Percentiles rank a stretch among this genome's conserved stretches.
Conservation (phyloP, 2,113 vertebrate genomes). For the Ammodytes dubius region DNA sequence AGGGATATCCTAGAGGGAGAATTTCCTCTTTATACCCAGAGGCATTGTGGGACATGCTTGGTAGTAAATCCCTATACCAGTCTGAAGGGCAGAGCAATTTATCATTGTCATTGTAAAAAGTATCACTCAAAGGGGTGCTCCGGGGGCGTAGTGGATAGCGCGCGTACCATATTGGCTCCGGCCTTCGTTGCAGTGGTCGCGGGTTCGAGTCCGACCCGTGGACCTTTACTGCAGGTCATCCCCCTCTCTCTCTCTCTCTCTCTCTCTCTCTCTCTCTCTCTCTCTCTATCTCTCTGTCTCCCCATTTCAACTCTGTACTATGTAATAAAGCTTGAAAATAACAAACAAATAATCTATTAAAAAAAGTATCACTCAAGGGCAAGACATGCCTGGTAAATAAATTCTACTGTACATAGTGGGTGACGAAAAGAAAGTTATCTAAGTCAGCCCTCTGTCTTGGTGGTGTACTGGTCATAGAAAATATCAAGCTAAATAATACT, state of each 20-base stretch:
- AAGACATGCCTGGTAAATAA: not conserved
- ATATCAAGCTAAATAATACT: not conserved
- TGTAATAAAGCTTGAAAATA: no score
- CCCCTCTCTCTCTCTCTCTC: no score
- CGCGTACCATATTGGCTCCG: no score
- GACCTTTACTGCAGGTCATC: no score
- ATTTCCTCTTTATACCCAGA: constrained; percentile 32
- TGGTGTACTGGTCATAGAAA: not conserved
- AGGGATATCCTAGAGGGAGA: constrained; percentile 37
- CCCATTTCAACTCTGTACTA: no score
- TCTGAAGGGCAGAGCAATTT: constrained; percentile 8
- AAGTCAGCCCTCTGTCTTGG: not conserved
- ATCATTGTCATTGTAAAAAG: constrained; percentile 13
- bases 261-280: no score
- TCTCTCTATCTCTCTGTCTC: no score
- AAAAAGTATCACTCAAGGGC: not conserved
- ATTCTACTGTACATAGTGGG: not conserved
- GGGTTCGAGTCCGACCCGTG: no score
- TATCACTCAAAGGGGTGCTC: not conserved
- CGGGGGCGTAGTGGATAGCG: no score
- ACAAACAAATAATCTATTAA: no score
- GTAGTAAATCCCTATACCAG: constrained; percentile 26
- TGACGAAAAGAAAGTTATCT: not conserved
- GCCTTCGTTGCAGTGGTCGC: no score
- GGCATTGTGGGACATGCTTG: constrained; percentile 24